Conservation (phyloP, 2,113 vertebrate genomes). For the Labeo catla region DNA sequence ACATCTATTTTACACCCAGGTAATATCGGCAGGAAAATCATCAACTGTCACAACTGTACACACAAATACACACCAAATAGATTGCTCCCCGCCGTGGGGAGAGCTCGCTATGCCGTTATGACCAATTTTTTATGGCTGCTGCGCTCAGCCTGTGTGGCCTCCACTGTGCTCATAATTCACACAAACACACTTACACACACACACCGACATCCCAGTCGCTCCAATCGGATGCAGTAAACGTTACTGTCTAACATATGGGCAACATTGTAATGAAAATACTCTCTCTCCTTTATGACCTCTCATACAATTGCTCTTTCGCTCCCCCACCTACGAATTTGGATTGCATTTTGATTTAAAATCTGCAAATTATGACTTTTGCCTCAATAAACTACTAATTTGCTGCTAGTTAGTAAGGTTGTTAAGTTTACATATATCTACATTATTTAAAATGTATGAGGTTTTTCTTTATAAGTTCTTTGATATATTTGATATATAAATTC, state of each 20-base stretch:
- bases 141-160: conserved; percentile 46
- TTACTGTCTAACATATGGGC: conserved; percentile 23
- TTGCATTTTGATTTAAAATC: not conserved
- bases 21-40: conserved; percentile 52
- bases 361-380: too few relatives aligned
- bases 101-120: conserved; percentile 47
- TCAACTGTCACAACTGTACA: conserved; percentile 35
- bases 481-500: not conserved
- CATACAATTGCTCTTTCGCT: not conserved
- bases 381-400: too few relatives aligned
- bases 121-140: conserved; percentile 55
- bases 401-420: too few relatives aligned
- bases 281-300: not conserved
- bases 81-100: conserved; percentile 43
- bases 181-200: conserved; percentile 26
- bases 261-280: conserved; percentile 26
- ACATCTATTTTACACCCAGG: conserved; percentile 51
- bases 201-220: not conserved
- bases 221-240: conserved; percentile 10
- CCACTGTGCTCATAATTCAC: conserved; percentile 48
- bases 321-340: not conserved
- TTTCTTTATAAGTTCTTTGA: too few relatives aligned
- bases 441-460: not conserved
- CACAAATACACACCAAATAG: conserved; percentile 44
- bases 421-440: too few relatives aligned